These are phyloP conservation scores for Temnothorax ravouxi DNA, from an alignment of 2,888 invertebrate species.

Conservation along the genomic window DNA sequence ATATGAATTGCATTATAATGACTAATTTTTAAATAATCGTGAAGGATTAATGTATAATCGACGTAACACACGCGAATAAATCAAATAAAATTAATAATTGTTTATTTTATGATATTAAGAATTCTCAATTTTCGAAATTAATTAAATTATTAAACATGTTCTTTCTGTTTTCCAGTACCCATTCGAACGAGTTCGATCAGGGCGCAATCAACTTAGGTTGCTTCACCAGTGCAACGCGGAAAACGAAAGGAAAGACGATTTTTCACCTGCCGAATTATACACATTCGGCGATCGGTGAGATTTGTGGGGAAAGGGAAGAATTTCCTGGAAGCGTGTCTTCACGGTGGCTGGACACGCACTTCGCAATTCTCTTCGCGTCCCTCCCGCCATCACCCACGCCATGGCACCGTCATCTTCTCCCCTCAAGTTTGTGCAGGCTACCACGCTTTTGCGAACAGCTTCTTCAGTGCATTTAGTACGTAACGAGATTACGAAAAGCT, in stretches of 20 bases:
- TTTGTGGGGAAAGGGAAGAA: slow-evolving; percentile 80
- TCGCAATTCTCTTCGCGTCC: slow-evolving; percentile 82
- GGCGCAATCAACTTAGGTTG: background rate
- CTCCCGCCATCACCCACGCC: slow-evolving; percentile 70
- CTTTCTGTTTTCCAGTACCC: background rate
- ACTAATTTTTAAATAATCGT: too few relatives aligned
- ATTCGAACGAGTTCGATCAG: background rate
- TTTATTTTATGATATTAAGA: background rate
- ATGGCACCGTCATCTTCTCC: slow-evolving; percentile 73
- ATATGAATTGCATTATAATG: too few relatives aligned
- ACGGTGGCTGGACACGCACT: slow-evolving; percentile 83
- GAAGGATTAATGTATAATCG: background rate
- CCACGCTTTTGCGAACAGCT: slow-evolving; percentile 74
- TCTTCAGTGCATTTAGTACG: slow-evolving; percentile 74
- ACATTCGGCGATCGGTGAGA: slow-evolving; percentile 48
- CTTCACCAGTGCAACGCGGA: background rate
- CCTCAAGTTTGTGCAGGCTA: slow-evolving; percentile 73
- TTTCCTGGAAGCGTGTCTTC: slow-evolving; percentile 85
- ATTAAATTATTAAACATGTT: background rate
- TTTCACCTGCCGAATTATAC: slow-evolving; percentile 53
- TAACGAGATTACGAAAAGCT: slow-evolving; percentile 72
- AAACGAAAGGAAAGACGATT: slow-evolving; percentile 33
- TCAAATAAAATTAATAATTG: background rate
- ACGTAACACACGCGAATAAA: background rate
- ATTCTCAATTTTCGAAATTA: background rate